These are phyloP conservation scores for Anguilla pacifica DNA, from an alignment of 2,797 vertebrate genomes.

Conservation along the genomic window DNA sequence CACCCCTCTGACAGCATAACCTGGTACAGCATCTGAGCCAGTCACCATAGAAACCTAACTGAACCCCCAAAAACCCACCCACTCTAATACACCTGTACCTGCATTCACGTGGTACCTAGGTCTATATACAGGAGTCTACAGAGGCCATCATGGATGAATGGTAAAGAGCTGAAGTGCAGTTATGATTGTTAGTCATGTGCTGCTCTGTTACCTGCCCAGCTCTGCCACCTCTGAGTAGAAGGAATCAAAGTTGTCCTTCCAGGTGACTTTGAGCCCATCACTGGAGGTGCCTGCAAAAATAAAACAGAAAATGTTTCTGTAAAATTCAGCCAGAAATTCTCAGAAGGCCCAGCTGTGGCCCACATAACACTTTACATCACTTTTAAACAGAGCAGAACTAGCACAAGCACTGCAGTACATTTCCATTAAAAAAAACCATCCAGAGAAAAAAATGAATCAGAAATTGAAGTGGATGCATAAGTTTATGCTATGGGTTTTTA, in stretches of 20 bases:
- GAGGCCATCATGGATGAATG: neutral
- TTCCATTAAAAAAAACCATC: neutral
- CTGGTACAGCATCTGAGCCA: neutral
- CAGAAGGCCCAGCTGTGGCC: neutral
- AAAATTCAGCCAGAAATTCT: neutral
- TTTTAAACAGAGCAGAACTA: neutral
- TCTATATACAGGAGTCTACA: no score
- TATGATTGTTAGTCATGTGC: neutral
- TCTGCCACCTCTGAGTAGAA: conserved; percentile 92
- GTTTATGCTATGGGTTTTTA: neutral
- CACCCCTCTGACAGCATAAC: neutral
- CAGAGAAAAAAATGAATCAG: neutral
- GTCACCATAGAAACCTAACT: neutral
- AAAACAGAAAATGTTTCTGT: neutral
- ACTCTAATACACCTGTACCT: no score
- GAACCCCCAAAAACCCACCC: no score
- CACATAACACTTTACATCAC: neutral
- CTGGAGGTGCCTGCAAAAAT: conserved; percentile 80
- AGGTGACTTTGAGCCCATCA: conserved; percentile 90
- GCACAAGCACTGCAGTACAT: neutral
- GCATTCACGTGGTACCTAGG: no score
- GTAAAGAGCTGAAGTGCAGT: neutral
- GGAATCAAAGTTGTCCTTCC: conserved; percentile 96
- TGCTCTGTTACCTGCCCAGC: conserved; percentile 84
- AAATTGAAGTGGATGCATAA: neutral